Conservation (phyloP, 2,888 invertebrate genomes). For the Spodoptera exigua region DNA sequence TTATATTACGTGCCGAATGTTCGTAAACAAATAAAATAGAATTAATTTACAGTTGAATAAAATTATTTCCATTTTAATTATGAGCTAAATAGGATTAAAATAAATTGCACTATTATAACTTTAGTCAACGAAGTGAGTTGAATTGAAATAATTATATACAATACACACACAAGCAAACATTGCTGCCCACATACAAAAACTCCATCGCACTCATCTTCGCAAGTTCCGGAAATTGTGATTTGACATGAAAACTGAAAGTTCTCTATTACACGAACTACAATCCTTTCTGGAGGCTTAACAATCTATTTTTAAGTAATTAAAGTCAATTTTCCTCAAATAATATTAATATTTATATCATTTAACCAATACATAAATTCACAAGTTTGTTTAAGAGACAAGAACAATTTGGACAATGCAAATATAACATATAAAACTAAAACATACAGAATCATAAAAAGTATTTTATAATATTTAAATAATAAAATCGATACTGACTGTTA, state of each 20-base stretch:
- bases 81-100: constrained; percentile 32
- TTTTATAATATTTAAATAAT: too few species aligned
- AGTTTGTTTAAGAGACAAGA: too few species aligned
- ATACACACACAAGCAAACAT: not conserved
- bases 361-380: too few species aligned
- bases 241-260: not conserved
- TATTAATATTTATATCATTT: too few species aligned
- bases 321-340: too few species aligned
- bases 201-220: not conserved
- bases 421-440: too few species aligned
- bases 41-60: constrained; percentile 29
- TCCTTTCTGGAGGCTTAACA: not conserved
- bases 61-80: constrained; percentile 28
- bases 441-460: too few species aligned
- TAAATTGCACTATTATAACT: constrained; percentile 34
- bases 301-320: too few species aligned
- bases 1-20: constrained; percentile 33
- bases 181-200: constrained; percentile 16
- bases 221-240: constrained; percentile 6
- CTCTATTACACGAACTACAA: constrained; percentile 33
- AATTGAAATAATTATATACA: constrained; percentile 45
- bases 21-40: constrained; percentile 40
- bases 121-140: constrained; percentile 49
- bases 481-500: too few species aligned
- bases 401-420: too few species aligned